Evolutionary conservation across 2,888 invertebrate genomes (phyloP).

Genomic region (Amiota minor): DNA sequence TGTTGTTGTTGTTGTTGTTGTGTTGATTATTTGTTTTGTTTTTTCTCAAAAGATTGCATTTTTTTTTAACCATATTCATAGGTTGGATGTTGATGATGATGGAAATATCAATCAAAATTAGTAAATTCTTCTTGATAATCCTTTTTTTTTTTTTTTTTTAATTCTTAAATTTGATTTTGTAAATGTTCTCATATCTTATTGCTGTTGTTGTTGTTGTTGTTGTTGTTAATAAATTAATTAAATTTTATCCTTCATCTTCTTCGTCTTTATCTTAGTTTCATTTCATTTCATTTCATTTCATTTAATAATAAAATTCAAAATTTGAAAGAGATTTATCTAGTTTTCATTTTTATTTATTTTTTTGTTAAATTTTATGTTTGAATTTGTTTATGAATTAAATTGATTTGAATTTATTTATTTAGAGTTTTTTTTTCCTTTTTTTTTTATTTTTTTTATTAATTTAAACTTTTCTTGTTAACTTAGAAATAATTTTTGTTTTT

Average conservation of each 20-base stretch:
- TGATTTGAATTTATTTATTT: constrained; percentile 36
- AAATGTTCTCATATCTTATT: constrained; percentile 34
- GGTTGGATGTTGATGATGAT: constrained; percentile 42
- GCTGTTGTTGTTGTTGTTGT: constrained; percentile 45
- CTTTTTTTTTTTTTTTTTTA: constrained; percentile 47
- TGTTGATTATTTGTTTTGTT: constrained; percentile 51
- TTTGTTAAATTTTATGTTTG: constrained; percentile 52
- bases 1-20: constrained; percentile 52
- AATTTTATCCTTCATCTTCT: too few species aligned
- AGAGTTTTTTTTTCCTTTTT: constrained; percentile 66
- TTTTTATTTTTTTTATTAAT: constrained; percentile 51
- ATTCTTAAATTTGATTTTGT: constrained; percentile 37
- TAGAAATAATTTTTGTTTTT: constrained; percentile 26
- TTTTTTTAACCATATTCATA: constrained; percentile 63
- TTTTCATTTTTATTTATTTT: constrained; percentile 54
- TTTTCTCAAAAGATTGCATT: constrained; percentile 55
- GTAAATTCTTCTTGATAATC: constrained; percentile 10
- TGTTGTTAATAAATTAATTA: too few species aligned
- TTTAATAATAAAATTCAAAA: constrained; percentile 69
- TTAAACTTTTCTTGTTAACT: constrained; percentile 23
- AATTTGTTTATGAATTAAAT: constrained; percentile 48
- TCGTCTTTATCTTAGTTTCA: too few species aligned
- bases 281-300: constrained; percentile 51
- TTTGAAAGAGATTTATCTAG: constrained; percentile 69
- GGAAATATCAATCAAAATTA: too few species aligned